Evolutionary conservation across 2,797 vertebrate species (phyloP), one percentile per base, ranked within the genome.

Genomic region (Pantherophis vulpinus): DNA sequence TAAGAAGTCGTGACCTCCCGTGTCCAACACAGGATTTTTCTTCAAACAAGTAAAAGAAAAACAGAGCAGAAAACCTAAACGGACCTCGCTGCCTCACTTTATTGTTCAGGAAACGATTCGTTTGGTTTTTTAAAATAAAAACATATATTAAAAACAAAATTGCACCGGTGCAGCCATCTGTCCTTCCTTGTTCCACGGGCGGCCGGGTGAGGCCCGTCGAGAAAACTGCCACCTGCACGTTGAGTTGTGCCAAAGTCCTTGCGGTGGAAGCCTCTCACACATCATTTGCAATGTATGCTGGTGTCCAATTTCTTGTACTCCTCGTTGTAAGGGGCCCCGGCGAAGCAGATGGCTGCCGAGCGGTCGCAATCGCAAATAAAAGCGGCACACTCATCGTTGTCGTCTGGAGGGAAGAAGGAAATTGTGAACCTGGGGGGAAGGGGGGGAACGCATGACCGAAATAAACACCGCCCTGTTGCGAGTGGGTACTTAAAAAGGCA

Each of bases 331-430:
- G 95, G 93, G 0, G 96, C 95, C 27, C 91, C 93, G 91, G 97
- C 94, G 20, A 99, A 99, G 96, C 98, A 99, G 66, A 96, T 97
- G 2, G 98, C 97, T 0, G 98, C 98, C 0, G 94, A 13, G 16
- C 97, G 97, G 96, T 98, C 98, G 89, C 99, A 99, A 95, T 98
- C 97, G 93, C 98, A 99, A 95, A 98, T 61, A 94, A 98, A 98
- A 32, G 90, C 93, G 14, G 96, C 60, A 1, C 98, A 99, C 0
- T 37, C 27, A 0, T 95, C 0, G 91, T 99, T 99, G 0, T 90
- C 14, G 0, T 13, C 98, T 99, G 95, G 13, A 61, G 55, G 92
- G 59, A 90, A 94, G 42, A 32, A 63, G 63, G 12, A 2, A 32
- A 87, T 91, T 9, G 12, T 14, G 25, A 55, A 55, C n/a, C 13